phyloP scores from a whole-genome alignment of 2,888 invertebrate genomes.

The Morpho achilles region DNA sequence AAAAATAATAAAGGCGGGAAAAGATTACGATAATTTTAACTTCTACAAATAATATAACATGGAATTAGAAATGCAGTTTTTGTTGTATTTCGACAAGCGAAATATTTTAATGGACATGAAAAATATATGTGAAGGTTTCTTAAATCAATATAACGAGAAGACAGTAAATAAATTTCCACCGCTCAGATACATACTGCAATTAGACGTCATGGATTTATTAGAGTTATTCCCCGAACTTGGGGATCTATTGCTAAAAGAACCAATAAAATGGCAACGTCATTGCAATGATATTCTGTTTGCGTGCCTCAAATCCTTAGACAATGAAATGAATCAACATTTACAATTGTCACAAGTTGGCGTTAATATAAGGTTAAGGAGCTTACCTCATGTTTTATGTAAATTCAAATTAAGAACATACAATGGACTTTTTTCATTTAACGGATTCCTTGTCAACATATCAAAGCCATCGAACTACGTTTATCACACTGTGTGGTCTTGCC shows the following conservation, averaged over 20 bases:
- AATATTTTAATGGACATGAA: slow-evolving; percentile 48
- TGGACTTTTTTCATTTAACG: slow-evolving; percentile 47
- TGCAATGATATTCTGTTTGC: slow-evolving; percentile 57
- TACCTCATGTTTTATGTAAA: slow-evolving; percentile 39
- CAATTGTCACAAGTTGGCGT: slow-evolving; percentile 49
- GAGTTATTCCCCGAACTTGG: slow-evolving; percentile 48
- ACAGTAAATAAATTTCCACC: slow-evolving; percentile 54
- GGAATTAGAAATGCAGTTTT: slow-evolving; percentile 48
- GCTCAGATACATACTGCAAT: slow-evolving; percentile 47
- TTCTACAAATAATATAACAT: slow-evolving; percentile 29
- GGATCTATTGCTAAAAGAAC: slow-evolving; percentile 51
- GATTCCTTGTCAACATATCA: slow-evolving; percentile 48
- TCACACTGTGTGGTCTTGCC: slow-evolving; percentile 69
- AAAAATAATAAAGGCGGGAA: neutral
- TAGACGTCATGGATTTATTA: slow-evolving; percentile 59
- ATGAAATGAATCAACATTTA: slow-evolving; percentile 35
- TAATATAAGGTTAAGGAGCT: slow-evolving; percentile 46
- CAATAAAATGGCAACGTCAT: slow-evolving; percentile 46
- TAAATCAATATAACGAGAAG: slow-evolving; percentile 44
- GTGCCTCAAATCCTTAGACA: slow-evolving; percentile 44
- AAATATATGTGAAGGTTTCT: slow-evolving; percentile 43
- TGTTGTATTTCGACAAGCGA: slow-evolving; percentile 61
- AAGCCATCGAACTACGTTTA: slow-evolving; percentile 54
- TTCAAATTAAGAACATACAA: slow-evolving; percentile 38
- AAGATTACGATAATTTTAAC: neutral